Evolutionary conservation across 2,113 vertebrate species (phyloP).

Genomic region (Leucopsar rothschildi): DNA sequence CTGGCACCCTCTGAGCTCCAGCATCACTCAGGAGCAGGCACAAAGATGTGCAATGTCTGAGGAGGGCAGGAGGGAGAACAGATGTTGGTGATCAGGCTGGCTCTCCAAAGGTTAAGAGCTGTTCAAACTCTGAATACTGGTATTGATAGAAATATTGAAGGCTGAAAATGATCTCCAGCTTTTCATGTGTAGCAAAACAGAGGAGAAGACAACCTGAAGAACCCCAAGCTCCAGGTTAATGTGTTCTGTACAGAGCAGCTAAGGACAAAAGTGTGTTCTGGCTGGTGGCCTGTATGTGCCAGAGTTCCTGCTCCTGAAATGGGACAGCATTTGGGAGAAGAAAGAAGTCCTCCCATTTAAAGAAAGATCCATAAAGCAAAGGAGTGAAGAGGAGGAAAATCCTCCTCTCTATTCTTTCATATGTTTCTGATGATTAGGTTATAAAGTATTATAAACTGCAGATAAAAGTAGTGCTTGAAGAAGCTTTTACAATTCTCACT

Average conservation of each 20-base stretch:
- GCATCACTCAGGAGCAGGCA: background rate
- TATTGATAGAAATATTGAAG: background rate
- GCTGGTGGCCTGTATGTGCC: background rate
- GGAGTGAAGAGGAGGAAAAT: background rate
- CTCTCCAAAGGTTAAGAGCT: background rate
- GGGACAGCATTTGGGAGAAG: background rate
- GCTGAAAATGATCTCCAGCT: background rate
- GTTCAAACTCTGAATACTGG: background rate
- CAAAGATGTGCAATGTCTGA: background rate
- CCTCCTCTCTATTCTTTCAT: background rate
- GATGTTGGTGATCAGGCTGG: background rate
- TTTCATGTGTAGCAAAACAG: background rate
- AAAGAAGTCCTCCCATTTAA: background rate
- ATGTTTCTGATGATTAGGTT: background rate
- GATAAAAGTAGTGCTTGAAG: background rate
- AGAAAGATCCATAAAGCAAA: background rate
- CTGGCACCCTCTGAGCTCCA: background rate
- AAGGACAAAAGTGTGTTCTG: background rate
- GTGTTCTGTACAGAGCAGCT: background rate
- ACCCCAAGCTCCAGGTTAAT: background rate
- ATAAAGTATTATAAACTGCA: background rate
- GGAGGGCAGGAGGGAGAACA: background rate
- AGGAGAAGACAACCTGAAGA: background rate
- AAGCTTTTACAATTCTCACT: background rate
- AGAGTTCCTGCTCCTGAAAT: background rate